Conservation (phyloP, 2,888 invertebrate genomes). For the Stenodera caucasica region DNA sequence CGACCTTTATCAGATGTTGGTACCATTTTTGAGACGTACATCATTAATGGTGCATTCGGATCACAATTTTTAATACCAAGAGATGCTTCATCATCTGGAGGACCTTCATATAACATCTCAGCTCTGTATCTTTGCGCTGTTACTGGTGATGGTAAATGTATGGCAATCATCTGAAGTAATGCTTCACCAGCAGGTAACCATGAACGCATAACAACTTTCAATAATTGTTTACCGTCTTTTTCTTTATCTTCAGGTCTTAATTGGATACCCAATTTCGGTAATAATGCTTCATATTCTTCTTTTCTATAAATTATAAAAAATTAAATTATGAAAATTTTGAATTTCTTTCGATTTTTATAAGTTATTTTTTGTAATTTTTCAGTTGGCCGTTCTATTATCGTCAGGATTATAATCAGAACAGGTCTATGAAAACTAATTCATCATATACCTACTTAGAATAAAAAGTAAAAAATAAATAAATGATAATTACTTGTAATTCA, state of each 20-base stretch:
- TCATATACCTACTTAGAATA: slow-evolving; percentile 47
- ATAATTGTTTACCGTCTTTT: slow-evolving; percentile 91
- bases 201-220: slow-evolving; percentile 98
- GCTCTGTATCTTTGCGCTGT: slow-evolving; percentile 99
- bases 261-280: slow-evolving; percentile 89
- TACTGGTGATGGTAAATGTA: slow-evolving; percentile 98
- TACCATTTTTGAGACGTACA: slow-evolving; percentile 99
- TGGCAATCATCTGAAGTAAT: slow-evolving; percentile 99
- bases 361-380: slow-evolving; percentile 40
- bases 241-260: slow-evolving; percentile 95
- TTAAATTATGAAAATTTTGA: slow-evolving; percentile 5
- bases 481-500: slow-evolving; percentile 54
- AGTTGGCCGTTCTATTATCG: slow-evolving; percentile 64
- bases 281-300: slow-evolving; percentile 85
- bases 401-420: slow-evolving; percentile 56
- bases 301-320: slow-evolving; percentile 63
- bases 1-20: slow-evolving; percentile 99
- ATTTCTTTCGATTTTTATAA: slow-evolving; percentile 1
- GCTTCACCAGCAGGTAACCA: slow-evolving; percentile 99
- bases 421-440: slow-evolving; percentile 60
- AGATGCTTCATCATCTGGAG: slow-evolving; percentile 88
- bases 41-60: slow-evolving; percentile 97
- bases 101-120: slow-evolving; percentile 99
- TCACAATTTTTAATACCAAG: slow-evolving; percentile 75
- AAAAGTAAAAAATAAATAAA: slow-evolving; percentile 14